These are phyloP conservation scores for Esox lucius DNA, from an alignment of 2,797 vertebrate genomes.

Conservation along the genomic window DNA sequence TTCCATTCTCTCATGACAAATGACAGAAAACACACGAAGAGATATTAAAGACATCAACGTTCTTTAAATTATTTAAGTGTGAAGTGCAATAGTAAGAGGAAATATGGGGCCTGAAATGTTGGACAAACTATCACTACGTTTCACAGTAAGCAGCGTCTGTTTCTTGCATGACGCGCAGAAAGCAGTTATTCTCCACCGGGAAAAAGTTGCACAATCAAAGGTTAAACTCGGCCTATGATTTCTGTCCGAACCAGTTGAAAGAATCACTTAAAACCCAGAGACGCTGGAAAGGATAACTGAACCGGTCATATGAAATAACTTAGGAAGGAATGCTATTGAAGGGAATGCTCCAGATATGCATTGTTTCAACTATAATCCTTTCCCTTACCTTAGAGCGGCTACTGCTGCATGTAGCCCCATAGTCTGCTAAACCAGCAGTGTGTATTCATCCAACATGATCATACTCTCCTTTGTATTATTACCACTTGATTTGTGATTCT, in stretches of 20 bases:
- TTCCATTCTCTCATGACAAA: slow-evolving; percentile 8
- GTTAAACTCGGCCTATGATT: slow-evolving; percentile 42
- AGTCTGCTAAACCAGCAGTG: slow-evolving; percentile 34
- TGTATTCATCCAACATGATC: slow-evolving; percentile 18
- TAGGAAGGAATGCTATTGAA: slow-evolving; percentile 18
- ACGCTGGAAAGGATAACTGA: slow-evolving; percentile 15
- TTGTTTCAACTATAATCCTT: slow-evolving; percentile 3
- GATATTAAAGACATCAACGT: slow-evolving; percentile 25
- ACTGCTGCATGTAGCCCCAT: slow-evolving; percentile 51
- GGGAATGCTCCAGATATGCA: slow-evolving; percentile 20
- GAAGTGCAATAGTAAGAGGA: slow-evolving; percentile 62
- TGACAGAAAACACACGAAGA: neutral
- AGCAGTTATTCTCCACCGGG: slow-evolving; percentile 28
- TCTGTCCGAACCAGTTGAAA: slow-evolving; percentile 29
- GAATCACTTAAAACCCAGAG: slow-evolving; percentile 28
- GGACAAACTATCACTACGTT: slow-evolving; percentile 28
- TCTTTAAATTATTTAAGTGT: slow-evolving; percentile 40
- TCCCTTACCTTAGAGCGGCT: slow-evolving; percentile 31
- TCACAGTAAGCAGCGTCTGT: slow-evolving; percentile 27
- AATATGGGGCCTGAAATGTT: slow-evolving; percentile 24
- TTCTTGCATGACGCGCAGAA: neutral
- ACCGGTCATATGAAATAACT: slow-evolving; percentile 26
- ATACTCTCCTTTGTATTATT: neutral
- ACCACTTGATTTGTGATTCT: neutral
- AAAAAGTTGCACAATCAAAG: slow-evolving; percentile 74